These are phyloP conservation scores for Chrysolina oricalcia DNA, from an alignment of 2,888 invertebrate species.

Conservation along the genomic window DNA sequence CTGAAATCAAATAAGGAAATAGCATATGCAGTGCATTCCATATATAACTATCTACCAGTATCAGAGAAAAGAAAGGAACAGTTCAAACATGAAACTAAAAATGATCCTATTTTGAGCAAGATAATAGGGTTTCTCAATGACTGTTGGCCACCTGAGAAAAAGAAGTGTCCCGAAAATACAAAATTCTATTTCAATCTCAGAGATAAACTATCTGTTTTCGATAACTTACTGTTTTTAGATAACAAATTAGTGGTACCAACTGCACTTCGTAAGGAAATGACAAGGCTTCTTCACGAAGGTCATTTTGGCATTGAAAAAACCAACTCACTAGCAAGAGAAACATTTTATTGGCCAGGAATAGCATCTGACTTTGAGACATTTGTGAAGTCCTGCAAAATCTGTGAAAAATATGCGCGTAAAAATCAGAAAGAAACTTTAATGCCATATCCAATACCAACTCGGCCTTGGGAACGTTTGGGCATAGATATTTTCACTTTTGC, in stretches of 20 bases:
- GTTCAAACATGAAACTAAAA: not conserved
- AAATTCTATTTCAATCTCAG: too few species aligned
- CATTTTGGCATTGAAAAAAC: too few species aligned
- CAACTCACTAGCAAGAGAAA: too few species aligned
- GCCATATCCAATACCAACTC: not conserved
- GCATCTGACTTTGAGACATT: not conserved
- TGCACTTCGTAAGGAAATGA: too few species aligned
- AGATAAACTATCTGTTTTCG: too few species aligned
- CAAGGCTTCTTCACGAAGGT: too few species aligned
- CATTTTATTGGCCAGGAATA: too few species aligned
- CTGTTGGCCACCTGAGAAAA: not conserved
- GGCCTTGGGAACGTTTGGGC: not conserved
- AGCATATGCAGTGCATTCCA: conserved; percentile 16
- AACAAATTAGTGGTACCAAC: too few species aligned
- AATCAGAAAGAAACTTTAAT: not conserved
- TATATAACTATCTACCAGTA: not conserved
- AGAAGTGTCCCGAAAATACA: too few species aligned
- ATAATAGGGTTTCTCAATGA: not conserved
- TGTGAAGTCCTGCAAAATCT: not conserved
- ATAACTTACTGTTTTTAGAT: too few species aligned
- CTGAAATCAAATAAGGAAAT: not conserved
- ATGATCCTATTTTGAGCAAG: not conserved
- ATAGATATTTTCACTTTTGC: conserved; percentile 42
- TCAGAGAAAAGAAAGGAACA: not conserved
- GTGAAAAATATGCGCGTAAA: not conserved